Base-by-base conservation (phyloP, 2,113 vertebrate species). In the Periophthalmodon schlosseri region DNA sequence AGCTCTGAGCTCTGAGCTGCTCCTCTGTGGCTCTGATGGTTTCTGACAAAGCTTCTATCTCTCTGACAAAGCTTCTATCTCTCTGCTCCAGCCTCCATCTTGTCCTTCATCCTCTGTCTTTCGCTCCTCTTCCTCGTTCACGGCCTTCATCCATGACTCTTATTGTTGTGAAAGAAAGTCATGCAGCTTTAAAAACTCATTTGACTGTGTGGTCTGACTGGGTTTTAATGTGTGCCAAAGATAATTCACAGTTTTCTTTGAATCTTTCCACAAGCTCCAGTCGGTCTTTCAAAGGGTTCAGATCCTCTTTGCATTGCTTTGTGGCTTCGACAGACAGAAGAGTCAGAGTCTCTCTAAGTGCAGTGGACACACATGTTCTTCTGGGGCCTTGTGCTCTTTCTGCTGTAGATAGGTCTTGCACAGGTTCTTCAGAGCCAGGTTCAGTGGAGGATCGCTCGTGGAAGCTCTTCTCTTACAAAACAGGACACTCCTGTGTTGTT, bases 11-110 rank as follows among this genome's bases (percentile, higher is more conserved):
- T 64, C 33, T 64, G 6, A 64, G 33, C 61, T 64, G 61, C 61
- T 64, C 61, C 33, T 64, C 61, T 64, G 61, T 64, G 33, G 28
- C 61, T 36, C 16, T 20, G 28, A 64, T n/a, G 33, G 16, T 64
- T 36, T 36, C 61, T 36, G 61, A 36, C 61, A 64, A 15, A 64
- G 61, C 61, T 36, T 65, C 61, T 65, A 5, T 39, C 3, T 39
- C 9, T 39, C 36, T 39, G 36, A 39, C 36, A 39, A 8, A 39
- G 36, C 9, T 39, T 58, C 57, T 24, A 65, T 65, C 61, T 65
- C 61, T 65, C 28, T 39, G 61, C 61, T 65, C 33, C 61, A 12
- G 34, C 18, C 7, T 2, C 15, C 34, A 64, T 65, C 61, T n/a
- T 39, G 61, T 36, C 34, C 16, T 39, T 65, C 14, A 65, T 65